Percentiles rank a stretch among this genome's conserved stretches.
These are phyloP conservation scores for Ligdia adustata DNA, from an alignment of 2,888 invertebrate genomes.

Conservation along the genomic window DNA sequence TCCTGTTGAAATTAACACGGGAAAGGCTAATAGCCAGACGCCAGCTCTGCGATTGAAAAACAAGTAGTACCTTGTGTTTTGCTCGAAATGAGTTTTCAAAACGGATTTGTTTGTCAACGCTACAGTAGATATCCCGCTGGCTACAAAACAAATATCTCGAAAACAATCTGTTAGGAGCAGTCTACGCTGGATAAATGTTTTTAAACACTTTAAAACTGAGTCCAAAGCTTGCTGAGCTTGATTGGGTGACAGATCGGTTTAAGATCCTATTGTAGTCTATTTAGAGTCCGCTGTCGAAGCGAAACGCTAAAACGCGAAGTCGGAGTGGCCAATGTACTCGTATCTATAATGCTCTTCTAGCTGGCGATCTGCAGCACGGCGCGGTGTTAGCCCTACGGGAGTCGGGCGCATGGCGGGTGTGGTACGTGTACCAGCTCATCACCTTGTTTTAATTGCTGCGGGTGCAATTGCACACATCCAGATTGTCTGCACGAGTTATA, in stretches of 20 bases:
- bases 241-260: neutral
- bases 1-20: slow-evolving; percentile 11
- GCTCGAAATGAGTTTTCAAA: slow-evolving; percentile 15
- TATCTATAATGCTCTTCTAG: slow-evolving; percentile 46
- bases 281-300: neutral
- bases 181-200: too few relatives aligned
- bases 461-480: slow-evolving; percentile 26
- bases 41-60: slow-evolving; percentile 15
- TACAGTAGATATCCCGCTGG: neutral
- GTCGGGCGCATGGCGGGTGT: neutral
- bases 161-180: too few relatives aligned
- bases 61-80: slow-evolving; percentile 12
- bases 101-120: slow-evolving; percentile 12
- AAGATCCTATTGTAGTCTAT: neutral
- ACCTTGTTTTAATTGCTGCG: slow-evolving; percentile 29
- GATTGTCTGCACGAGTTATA: slow-evolving; percentile 6
- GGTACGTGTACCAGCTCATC: too few relatives aligned
- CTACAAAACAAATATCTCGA: neutral
- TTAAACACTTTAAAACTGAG: too few relatives aligned
- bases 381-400: slow-evolving; percentile 4
- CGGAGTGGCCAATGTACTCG: slow-evolving; percentile 44
- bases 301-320: neutral
- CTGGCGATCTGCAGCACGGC: neutral
- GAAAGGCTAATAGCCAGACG: slow-evolving; percentile 15
- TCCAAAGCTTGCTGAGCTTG: too few relatives aligned